A percentile compares a stretch with the other conserved stretches of the same genome.
Conservation (phyloP, 2,888 invertebrate genomes). For the Carabus problematicus region DNA sequence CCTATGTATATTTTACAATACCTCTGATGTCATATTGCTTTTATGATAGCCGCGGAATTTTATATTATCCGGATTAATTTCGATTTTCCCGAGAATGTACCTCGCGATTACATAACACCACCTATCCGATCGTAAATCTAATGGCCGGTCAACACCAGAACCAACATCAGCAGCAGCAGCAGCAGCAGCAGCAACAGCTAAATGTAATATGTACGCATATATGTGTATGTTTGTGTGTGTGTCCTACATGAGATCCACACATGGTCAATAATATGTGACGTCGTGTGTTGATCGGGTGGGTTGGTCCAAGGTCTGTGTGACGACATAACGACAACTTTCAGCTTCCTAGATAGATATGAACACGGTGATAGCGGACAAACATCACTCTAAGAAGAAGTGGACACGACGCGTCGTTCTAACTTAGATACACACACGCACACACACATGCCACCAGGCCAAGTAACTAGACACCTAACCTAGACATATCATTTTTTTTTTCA, state of each 20-base stretch:
- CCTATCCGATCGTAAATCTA: slow-evolving; percentile 29
- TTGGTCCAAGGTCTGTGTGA: slow-evolving; percentile 44
- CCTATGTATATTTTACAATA: too few relatives aligned
- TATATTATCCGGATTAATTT: too few relatives aligned
- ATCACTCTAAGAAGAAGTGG: slow-evolving; percentile 21
- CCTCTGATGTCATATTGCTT: too few relatives aligned
- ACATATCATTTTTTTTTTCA: not conserved
- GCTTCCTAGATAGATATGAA: slow-evolving; percentile 42
- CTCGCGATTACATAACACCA: slow-evolving; percentile 32
- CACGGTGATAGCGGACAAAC: slow-evolving; percentile 6
- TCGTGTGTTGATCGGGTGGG: slow-evolving; percentile 38
- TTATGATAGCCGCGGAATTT: too few relatives aligned
- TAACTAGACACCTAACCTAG: slow-evolving; percentile 11
- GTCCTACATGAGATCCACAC: slow-evolving; percentile 43
- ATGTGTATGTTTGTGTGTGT: slow-evolving; percentile 27
- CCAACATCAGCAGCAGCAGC: too few relatives aligned
- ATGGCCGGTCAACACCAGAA: not conserved
- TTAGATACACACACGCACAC: not conserved
- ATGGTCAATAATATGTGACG: slow-evolving; percentile 42
- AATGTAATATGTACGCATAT: not conserved
- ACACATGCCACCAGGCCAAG: not conserved
- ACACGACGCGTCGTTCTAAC: not conserved
- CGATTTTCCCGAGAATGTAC: not conserved
- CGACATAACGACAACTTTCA: slow-evolving; percentile 43
- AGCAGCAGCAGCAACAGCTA: too few relatives aligned